Evolutionary conservation across 64 coral and sea anemone genomes (phyloP).

Genomic region (Trachythela sp.): DNA sequence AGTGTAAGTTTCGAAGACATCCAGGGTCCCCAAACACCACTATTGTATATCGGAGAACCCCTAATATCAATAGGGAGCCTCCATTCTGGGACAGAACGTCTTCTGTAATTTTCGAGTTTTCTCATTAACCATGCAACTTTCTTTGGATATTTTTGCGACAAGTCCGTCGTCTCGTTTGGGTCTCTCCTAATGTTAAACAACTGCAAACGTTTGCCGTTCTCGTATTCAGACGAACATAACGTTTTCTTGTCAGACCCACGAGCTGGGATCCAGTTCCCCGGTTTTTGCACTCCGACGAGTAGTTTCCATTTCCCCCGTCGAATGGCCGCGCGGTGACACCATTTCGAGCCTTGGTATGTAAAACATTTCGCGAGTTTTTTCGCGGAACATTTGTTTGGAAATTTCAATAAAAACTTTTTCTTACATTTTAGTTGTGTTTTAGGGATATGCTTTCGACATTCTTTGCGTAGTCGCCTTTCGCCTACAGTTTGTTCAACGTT

Average conservation of each 20-base stretch:
- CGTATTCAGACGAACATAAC: neutral
- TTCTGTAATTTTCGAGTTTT: neutral
- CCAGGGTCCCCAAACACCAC: neutral
- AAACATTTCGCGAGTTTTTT: neutral
- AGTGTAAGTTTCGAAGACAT: neutral
- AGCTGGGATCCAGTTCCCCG: constrained; percentile 6
- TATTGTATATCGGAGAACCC: neutral
- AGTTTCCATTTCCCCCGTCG: constrained; percentile 9
- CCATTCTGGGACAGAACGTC: neutral
- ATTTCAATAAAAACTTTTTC: neutral
- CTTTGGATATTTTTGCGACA: neutral
- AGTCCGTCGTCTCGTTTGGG: neutral
- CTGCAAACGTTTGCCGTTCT: neutral
- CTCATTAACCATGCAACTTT: neutral
- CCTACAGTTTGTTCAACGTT: neutral
- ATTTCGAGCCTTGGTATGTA: neutral
- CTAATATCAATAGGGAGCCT: neutral
- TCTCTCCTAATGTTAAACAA: constrained; percentile 10
- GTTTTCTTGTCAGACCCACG: neutral
- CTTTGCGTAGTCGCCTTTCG: neutral
- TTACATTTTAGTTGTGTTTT: neutral
- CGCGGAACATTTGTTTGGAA: neutral
- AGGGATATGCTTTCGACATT: neutral
- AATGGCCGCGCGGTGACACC: constrained; percentile 9
- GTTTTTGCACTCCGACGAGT: neutral